A percentile compares a stretch with the other conserved stretches of the same genome.
phyloP scores from a whole-genome alignment of 2,113 vertebrate genomes.

The Sylvia atricapilla region DNA sequence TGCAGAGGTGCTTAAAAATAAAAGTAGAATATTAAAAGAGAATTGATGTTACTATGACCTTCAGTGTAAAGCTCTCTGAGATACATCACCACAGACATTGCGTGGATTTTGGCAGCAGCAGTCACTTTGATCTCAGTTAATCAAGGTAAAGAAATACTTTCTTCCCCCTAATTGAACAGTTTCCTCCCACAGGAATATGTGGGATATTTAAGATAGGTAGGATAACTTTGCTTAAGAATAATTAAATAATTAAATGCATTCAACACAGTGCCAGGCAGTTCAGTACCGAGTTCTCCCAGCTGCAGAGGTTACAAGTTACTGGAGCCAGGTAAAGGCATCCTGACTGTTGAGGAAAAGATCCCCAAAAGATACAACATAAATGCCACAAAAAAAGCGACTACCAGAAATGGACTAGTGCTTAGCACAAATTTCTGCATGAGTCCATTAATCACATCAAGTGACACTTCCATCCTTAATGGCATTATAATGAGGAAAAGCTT shows the following conservation, averaged over 20 bases:
- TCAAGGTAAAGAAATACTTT: neutral
- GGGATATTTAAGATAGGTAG: too few relatives aligned
- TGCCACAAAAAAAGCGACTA: neutral
- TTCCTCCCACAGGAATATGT: neutral
- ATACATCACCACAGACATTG: neutral
- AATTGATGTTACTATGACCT: neutral
- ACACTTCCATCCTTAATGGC: constrained; percentile 33
- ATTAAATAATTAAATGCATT: neutral
- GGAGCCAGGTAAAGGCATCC: neutral
- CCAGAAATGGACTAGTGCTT: neutral
- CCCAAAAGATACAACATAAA: neutral
- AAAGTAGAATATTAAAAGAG: neutral
- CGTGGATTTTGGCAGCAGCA: neutral
- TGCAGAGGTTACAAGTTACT: neutral
- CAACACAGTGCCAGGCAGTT: neutral
- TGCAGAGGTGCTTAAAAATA: neutral
- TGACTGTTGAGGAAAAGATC: neutral
- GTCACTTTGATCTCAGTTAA: neutral
- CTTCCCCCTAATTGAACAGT: neutral
- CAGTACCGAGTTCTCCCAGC: neutral
- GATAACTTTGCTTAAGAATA: neutral
- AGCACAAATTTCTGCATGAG: constrained; percentile 1
- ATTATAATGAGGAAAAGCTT: constrained; percentile 55
- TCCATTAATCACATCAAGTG: constrained; percentile 38
- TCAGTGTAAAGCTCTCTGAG: neutral